Evolutionary conservation across 2,888 invertebrate genomes (phyloP).

Genomic region (Rotaria macrura): DNA sequence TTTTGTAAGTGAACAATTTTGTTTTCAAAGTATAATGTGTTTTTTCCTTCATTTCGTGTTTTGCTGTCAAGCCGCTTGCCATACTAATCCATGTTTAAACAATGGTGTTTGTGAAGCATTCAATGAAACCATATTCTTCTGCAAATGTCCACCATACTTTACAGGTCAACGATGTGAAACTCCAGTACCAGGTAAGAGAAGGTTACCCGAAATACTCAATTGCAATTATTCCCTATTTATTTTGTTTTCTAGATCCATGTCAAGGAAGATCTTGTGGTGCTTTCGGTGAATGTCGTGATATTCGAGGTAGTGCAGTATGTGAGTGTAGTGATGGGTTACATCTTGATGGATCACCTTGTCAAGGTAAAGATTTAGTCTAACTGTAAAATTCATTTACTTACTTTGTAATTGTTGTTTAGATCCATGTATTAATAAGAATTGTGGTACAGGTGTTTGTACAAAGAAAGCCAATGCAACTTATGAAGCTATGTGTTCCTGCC

Average conservation of each 20-base stretch:
- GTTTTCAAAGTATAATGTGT: neutral
- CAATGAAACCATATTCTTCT: neutral
- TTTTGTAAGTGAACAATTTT: neutral
- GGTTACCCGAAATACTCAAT: neutral
- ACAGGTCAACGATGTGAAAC: neutral
- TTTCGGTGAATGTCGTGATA: neutral
- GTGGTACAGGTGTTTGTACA: neutral
- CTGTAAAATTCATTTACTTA: neutral
- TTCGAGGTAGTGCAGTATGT: neutral
- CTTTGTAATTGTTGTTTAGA: neutral
- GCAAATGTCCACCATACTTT: neutral
- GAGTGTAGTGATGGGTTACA: neutral
- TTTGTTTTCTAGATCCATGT: neutral
- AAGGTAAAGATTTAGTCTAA: neutral
- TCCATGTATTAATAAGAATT: neutral
- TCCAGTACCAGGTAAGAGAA: neutral
- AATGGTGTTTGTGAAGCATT: neutral
- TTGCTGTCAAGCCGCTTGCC: neutral
- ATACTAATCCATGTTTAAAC: neutral
- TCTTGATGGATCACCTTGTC: neutral
- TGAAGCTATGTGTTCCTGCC: neutral
- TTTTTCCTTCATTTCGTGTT: neutral
- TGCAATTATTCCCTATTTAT: too few relatives aligned
- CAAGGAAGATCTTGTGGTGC: neutral
- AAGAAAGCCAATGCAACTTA: neutral